Percentiles rank a stretch among this genome's conserved stretches.
These are phyloP conservation scores for Aegithalos caudatus DNA, from an alignment of 2,113 vertebrate species.

Conservation along the genomic window DNA sequence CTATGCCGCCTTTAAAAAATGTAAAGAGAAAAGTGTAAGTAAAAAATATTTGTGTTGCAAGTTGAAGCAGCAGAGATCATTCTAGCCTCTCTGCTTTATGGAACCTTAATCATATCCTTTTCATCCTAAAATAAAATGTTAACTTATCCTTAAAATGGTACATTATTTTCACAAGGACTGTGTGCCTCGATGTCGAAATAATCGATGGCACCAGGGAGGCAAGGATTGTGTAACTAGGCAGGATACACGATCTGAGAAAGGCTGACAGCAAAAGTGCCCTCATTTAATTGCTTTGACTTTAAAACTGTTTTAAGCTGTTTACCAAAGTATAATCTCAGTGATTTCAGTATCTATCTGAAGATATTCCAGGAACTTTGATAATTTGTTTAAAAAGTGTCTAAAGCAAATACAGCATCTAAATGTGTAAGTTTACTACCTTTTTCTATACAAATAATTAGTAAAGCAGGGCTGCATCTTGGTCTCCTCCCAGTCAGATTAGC, in stretches of 20 bases:
- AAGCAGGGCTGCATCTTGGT: background rate
- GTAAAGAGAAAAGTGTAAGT: background rate
- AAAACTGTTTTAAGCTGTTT: background rate
- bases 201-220: background rate
- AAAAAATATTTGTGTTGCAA: background rate
- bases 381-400: background rate
- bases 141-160: background rate
- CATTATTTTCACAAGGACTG: background rate
- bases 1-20: background rate
- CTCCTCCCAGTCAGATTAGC: background rate
- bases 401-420: background rate
- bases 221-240: background rate
- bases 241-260: background rate
- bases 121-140: background rate
- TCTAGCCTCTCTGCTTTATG: background rate
- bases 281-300: background rate
- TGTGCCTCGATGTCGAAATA: background rate
- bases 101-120: background rate
- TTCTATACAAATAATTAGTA: background rate
- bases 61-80: background rate
- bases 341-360: background rate
- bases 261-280: fast-evolving
- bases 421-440: background rate
- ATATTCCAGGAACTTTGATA: background rate
- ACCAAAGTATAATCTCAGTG: background rate